Conservation (phyloP, 1,140 invertebrate species). For the Vanessa atalanta region DNA sequence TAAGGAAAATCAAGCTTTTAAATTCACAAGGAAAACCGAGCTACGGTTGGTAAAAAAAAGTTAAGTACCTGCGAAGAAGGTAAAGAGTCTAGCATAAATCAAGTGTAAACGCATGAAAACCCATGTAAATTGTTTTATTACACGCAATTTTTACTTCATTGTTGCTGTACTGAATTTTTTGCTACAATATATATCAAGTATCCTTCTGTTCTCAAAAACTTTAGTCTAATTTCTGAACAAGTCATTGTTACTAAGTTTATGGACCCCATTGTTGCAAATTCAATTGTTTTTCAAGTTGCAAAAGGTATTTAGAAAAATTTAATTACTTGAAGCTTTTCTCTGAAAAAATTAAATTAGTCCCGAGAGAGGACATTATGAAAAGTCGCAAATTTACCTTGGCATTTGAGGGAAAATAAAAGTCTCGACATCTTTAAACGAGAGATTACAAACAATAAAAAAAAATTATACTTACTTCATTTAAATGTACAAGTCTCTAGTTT, state of each 20-base stretch:
- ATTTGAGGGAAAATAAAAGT: slow-evolving; percentile 36
- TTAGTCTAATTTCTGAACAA: slow-evolving; percentile 4
- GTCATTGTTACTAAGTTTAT: slow-evolving; percentile 15
- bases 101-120: not conserved
- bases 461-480: not conserved
- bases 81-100: not conserved
- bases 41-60: not conserved
- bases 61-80: not conserved
- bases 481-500: not conserved
- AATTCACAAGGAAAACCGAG: not conserved
- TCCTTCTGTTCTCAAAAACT: not conserved
- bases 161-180: not conserved
- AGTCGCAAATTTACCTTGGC: slow-evolving; percentile 35
- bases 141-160: not conserved
- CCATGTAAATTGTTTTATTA: not conserved
- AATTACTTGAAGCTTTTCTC: slow-evolving; percentile 17
- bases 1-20: too few species aligned
- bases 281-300: slow-evolving; percentile 6
- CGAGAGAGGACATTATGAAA: slow-evolving; percentile 25
- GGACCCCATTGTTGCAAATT: slow-evolving; percentile 5
- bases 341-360: slow-evolving; percentile 20
- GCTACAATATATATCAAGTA: not conserved
- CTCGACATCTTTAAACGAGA: slow-evolving; percentile 10
- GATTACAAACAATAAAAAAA: slow-evolving; percentile 7
- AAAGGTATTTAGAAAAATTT: slow-evolving; percentile 2